Evolutionary conservation across 2,888 invertebrate species (phyloP), one percentile per base, ranked within the genome.

Genomic region (Fragum fragum): DNA sequence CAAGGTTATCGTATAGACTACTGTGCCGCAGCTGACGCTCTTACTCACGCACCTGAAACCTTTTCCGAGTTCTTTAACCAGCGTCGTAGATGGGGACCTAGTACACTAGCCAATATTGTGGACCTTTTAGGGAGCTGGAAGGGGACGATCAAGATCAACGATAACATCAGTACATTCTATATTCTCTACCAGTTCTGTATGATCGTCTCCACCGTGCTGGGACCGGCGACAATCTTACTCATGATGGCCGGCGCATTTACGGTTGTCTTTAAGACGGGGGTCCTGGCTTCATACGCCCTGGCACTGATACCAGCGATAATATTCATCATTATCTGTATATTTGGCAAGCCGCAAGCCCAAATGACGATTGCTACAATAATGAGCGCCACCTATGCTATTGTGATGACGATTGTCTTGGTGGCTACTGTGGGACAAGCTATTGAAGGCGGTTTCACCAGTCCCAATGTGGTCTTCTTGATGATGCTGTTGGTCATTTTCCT

Each of bases 211-310:
- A 91, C 92, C 0, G 77, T 91, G 21, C 88, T 92, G 14, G 92
- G 91, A 1, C 92, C 92, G 1, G 91, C 92, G 18, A 93, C 91
- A 0, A 90, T 92, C n/a, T 71, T 93, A 42, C 79, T 92, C 0
- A 99, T 99, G 99, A 98, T 99, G 96, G 98, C 99, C 95, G 99
- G 99, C 94, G 99, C 99, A 90, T 98, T 99, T 95, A 98, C 98
- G 92, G 98, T 99, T 57, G 99, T 99, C 85, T 99, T 99, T 94
- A 97, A 98, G 94, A 98, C 99, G 90, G 98, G 98, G 95, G 98
- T 99, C 93, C 98, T 98, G 97, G 97, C 98, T 69, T 98, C 99
- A 76, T 98, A 99, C 93, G 97, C 98, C 93, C 98, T 98, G 95
- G 98, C 99, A 90, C 96, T 99, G 84, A 96, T 98, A 87, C 99